Evolutionary conservation across 2,888 invertebrate genomes (phyloP).

Genomic region (Lycaena phlaeas): DNA sequence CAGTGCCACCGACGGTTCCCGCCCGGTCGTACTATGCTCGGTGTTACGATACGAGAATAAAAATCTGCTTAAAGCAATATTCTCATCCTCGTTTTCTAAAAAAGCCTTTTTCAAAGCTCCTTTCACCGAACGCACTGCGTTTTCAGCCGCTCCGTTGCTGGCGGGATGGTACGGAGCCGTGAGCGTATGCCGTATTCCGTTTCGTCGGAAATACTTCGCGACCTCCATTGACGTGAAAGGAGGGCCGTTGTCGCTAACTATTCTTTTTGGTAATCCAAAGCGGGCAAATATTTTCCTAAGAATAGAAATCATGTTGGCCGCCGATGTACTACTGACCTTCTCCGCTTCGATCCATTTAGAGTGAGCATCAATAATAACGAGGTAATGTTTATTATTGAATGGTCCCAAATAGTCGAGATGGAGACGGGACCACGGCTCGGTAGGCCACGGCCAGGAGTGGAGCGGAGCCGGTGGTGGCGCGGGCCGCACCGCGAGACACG

Average conservation of each 20-base stretch:
- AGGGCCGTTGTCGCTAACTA: constrained; percentile 20
- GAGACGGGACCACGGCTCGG: constrained; percentile 3
- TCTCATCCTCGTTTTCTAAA: constrained; percentile 1
- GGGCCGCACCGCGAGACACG: constrained; percentile 9
- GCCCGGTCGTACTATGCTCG: too few relatives aligned
- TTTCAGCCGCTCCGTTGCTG: constrained; percentile 19
- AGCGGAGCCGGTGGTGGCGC: constrained; percentile 12
- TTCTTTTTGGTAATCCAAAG: constrained; percentile 17
- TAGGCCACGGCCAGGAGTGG: constrained; percentile 20
- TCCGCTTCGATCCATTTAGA: constrained; percentile 21
- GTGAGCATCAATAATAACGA: constrained; percentile 19
- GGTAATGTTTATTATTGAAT: constrained; percentile 15
- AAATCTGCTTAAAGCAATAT: background rate
- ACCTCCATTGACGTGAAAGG: constrained; percentile 18
- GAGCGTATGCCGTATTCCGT: constrained; percentile 16
- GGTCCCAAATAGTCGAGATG: constrained; percentile 17
- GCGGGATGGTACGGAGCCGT: constrained; percentile 17
- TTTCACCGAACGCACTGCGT: constrained; percentile 17
- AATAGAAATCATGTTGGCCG: constrained; percentile 1
- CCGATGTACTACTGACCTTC: constrained; percentile 13
- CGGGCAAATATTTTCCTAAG: constrained; percentile 17
- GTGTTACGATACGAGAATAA: too few relatives aligned
- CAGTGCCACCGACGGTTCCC: too few relatives aligned
- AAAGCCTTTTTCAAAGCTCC: constrained; percentile 11
- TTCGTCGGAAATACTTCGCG: constrained; percentile 13